These are phyloP conservation scores for Talpa occidentalis DNA, from an alignment of 2,113 vertebrate species.

Conservation along the genomic window DNA sequence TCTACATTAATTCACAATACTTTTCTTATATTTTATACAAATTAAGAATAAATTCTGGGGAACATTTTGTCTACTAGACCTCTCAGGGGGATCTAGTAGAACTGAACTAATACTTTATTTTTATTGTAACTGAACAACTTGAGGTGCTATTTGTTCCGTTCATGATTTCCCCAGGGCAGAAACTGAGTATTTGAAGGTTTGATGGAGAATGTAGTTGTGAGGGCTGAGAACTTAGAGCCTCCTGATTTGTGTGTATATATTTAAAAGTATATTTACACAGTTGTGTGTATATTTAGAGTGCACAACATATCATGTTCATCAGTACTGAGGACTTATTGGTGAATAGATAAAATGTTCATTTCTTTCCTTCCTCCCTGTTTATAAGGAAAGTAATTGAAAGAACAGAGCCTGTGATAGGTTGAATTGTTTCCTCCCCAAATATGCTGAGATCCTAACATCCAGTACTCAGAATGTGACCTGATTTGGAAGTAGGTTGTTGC, in stretches of 20 bases:
- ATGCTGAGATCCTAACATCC: not conserved
- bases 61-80: not conserved
- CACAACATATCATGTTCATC: not conserved
- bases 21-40: not conserved
- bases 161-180: not conserved
- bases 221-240: too few species aligned
- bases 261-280: not conserved
- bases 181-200: not conserved
- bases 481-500: not conserved
- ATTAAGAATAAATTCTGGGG: not conserved
- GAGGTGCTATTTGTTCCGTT: not conserved
- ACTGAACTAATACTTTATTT: not conserved
- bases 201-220: not conserved
- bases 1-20: not conserved
- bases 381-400: not conserved
- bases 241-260: not conserved
- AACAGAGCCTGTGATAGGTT: not conserved
- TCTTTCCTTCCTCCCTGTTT: not conserved
- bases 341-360: not conserved
- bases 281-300: not conserved
- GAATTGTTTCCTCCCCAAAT: not conserved
- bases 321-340: not conserved
- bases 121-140: not conserved
- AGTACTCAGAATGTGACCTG: not conserved
- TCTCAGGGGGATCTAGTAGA: not conserved